Percentiles rank a stretch among this genome's conserved stretches.
Evolutionary conservation across 1,140 invertebrate species (phyloP).

Genomic region (Onthophagus taurus): DNA sequence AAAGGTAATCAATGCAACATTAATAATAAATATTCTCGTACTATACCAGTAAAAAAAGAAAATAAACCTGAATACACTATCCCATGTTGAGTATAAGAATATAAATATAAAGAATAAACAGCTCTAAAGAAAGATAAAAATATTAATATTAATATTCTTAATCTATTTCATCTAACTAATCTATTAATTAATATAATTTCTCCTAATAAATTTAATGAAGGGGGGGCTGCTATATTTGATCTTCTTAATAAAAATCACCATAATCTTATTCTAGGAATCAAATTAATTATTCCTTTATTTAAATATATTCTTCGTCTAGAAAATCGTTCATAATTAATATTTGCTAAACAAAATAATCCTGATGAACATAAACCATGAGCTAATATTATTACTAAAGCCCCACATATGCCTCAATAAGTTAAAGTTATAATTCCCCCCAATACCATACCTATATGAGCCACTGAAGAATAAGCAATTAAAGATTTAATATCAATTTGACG

Average conservation of each 20-base stretch:
- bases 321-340: slow-evolving; percentile 51
- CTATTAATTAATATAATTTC: slow-evolving; percentile 51
- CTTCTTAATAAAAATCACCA: slow-evolving; percentile 51
- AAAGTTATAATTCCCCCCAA: slow-evolving; percentile 41
- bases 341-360: slow-evolving; percentile 56
- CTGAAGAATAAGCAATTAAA: slow-evolving; percentile 54
- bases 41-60: slow-evolving; percentile 35
- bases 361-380: slow-evolving; percentile 55
- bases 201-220: slow-evolving; percentile 40
- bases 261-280: slow-evolving; percentile 42
- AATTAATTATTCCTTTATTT: slow-evolving; percentile 41
- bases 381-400: slow-evolving; percentile 50
- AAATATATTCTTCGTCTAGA: slow-evolving; percentile 38
- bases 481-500: slow-evolving; percentile 50
- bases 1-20: slow-evolving; percentile 50
- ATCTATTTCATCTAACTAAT: slow-evolving; percentile 40
- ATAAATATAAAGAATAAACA: slow-evolving; percentile 42
- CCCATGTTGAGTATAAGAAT: slow-evolving; percentile 48
- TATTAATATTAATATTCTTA: slow-evolving; percentile 41
- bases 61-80: slow-evolving; percentile 36
- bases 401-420: slow-evolving; percentile 39
- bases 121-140: slow-evolving; percentile 41
- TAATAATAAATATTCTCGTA: slow-evolving; percentile 48
- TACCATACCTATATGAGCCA: slow-evolving; percentile 48
- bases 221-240: slow-evolving; percentile 41